Percentiles rank a stretch among this genome's conserved stretches.
These are phyloP conservation scores for Hecatera dysodea DNA, from an alignment of 2,888 invertebrate species.

Conservation along the genomic window DNA sequence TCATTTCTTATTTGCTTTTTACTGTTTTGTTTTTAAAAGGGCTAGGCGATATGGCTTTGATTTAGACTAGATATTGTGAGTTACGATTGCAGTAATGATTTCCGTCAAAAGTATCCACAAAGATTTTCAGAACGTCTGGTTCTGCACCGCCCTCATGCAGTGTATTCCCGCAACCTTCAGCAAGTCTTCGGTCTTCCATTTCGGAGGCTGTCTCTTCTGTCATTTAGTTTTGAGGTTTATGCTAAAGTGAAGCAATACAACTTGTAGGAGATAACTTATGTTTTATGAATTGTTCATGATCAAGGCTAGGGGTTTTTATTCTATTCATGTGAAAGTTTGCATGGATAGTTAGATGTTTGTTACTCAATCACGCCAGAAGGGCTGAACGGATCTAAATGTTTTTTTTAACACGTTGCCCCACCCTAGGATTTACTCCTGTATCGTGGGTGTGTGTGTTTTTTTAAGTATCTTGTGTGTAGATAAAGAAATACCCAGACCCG, in stretches of 20 bases:
- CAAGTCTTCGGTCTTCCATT: neutral
- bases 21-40: slow-evolving; percentile 12
- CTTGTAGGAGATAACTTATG: neutral
- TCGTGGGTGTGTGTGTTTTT: no score
- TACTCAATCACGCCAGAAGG: no score
- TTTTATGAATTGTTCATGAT: neutral
- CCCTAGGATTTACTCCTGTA: no score
- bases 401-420: no score
- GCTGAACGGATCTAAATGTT: no score
- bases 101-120: neutral
- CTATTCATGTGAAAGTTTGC: no score
- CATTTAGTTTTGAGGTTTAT: neutral
- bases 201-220: neutral
- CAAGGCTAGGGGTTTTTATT: neutral
- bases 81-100: neutral
- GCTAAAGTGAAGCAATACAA: no score
- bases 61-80: neutral
- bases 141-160: neutral
- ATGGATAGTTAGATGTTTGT: no score
- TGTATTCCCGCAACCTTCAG: neutral
- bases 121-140: no score
- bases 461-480: no score
- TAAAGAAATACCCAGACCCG: no score
- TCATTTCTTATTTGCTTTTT: slow-evolving; percentile 17
- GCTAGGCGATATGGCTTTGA: slow-evolving; percentile 3